These are phyloP conservation scores for Ptychodera flava DNA, from an alignment of 35 echinoderm and acorn worm genomes.

Conservation along the genomic window DNA sequence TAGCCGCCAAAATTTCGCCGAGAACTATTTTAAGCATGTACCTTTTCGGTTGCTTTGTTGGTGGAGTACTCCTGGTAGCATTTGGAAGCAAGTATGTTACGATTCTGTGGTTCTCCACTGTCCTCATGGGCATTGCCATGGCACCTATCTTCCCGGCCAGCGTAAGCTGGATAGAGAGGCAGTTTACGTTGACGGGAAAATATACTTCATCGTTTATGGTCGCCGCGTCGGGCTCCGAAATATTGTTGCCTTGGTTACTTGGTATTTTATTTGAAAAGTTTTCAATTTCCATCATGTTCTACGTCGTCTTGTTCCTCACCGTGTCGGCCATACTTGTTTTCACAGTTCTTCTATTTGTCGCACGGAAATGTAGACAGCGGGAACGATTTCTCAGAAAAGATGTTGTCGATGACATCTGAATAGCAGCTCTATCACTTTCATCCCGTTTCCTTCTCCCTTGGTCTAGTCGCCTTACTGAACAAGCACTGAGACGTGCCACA, in stretches of 20 bases:
- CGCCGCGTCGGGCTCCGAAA: background rate
- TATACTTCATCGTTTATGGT: background rate
- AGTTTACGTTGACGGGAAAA: background rate
- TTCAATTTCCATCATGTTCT: background rate
- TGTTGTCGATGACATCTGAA: no score
- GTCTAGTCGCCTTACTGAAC: no score
- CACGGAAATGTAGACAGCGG: background rate
- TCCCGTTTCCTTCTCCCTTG: no score
- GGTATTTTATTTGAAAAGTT: background rate
- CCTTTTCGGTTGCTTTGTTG: background rate
- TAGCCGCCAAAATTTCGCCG: background rate
- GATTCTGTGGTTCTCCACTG: background rate
- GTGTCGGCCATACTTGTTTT: background rate
- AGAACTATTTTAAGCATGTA: background rate
- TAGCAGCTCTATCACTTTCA: no score
- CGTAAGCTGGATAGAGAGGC: background rate
- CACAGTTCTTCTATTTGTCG: background rate
- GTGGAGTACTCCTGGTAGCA: background rate
- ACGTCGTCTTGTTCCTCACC: background rate
- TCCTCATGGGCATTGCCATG: background rate
- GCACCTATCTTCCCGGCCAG: background rate
- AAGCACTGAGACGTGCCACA: no score
- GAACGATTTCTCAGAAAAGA: no score
- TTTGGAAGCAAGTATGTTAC: background rate
- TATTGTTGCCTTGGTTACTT: background rate